Percentiles rank a stretch among this genome's conserved stretches.
These are phyloP conservation scores for Melanargia galathea DNA, from an alignment of 2,888 invertebrate genomes.

Conservation along the genomic window DNA sequence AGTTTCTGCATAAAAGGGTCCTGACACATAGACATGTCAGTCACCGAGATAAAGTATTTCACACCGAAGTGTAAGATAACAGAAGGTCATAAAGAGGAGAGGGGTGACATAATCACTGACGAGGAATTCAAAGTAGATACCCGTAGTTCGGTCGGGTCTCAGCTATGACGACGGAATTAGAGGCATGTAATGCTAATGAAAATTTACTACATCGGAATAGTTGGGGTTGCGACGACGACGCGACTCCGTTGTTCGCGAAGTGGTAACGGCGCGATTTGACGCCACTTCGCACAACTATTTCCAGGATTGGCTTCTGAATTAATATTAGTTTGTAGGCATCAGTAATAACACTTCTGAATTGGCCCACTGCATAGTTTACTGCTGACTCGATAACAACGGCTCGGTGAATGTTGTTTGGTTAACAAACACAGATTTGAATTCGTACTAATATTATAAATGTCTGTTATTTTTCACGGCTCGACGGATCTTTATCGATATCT, in stretches of 20 bases:
- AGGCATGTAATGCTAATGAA: constrained; percentile 35
- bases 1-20: too few relatives aligned
- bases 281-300: constrained; percentile 19
- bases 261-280: background rate
- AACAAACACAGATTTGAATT: background rate
- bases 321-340: constrained; percentile 15
- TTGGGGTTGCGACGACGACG: constrained; percentile 16
- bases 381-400: background rate
- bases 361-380: constrained; percentile 5
- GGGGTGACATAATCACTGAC: constrained; percentile 27
- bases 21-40: too few relatives aligned
- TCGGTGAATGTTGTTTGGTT: background rate
- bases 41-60: too few relatives aligned
- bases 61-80: background rate
- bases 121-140: constrained; percentile 28
- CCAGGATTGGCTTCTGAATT: constrained; percentile 10
- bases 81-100: background rate
- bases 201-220: constrained; percentile 30
- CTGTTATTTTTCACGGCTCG: too few relatives aligned
- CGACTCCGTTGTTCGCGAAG: constrained; percentile 20
- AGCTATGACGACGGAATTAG: constrained; percentile 27
- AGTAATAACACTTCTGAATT: constrained; percentile 8
- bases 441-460: background rate
- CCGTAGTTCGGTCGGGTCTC: constrained; percentile 28
- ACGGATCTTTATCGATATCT: too few relatives aligned